Evolutionary conservation across 2,888 invertebrate species (phyloP).

Genomic region (Xylocampa areola): DNA sequence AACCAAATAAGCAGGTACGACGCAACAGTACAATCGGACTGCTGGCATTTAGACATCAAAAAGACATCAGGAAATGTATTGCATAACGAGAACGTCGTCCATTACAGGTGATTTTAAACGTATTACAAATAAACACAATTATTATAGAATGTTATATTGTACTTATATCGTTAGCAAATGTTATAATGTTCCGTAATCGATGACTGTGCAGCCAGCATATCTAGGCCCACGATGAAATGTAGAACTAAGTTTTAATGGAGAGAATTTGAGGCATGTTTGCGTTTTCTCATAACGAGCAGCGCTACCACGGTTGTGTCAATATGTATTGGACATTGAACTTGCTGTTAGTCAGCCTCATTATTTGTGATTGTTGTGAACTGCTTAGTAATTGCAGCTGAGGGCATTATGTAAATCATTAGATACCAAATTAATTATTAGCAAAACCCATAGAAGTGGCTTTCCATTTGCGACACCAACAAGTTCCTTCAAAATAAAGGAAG

Average conservation of each 20-base stretch:
- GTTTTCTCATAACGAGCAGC: not conserved
- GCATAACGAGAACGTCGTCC: conserved; percentile 31
- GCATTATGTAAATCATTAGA: not conserved
- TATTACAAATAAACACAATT: conserved; percentile 29
- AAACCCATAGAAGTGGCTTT: not conserved
- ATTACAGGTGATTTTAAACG: conserved; percentile 35
- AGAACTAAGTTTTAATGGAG: not conserved
- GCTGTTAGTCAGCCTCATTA: conserved; percentile 11
- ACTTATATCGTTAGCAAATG: conserved; percentile 23
- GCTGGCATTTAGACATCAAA: conserved; percentile 42
- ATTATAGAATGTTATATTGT: conserved; percentile 11
- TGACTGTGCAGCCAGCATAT: conserved; percentile 15
- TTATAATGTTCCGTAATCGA: conserved; percentile 29
- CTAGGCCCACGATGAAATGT: conserved; percentile 2
- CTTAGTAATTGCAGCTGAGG: conserved; percentile 33
- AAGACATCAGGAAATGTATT: conserved; percentile 50
- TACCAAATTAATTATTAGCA: not conserved
- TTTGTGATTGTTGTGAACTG: conserved; percentile 21
- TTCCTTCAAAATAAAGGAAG: too few species aligned
- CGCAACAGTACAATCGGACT: conserved; percentile 12
- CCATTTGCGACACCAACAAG: too few species aligned
- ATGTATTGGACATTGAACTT: conserved; percentile 4
- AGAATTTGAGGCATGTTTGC: not conserved
- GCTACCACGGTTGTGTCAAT: not conserved
- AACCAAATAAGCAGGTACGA: conserved; percentile 12